These are phyloP conservation scores for Oreochromis tanganicae DNA, from an alignment of 2,113 vertebrate genomes.

Conservation along the genomic window DNA sequence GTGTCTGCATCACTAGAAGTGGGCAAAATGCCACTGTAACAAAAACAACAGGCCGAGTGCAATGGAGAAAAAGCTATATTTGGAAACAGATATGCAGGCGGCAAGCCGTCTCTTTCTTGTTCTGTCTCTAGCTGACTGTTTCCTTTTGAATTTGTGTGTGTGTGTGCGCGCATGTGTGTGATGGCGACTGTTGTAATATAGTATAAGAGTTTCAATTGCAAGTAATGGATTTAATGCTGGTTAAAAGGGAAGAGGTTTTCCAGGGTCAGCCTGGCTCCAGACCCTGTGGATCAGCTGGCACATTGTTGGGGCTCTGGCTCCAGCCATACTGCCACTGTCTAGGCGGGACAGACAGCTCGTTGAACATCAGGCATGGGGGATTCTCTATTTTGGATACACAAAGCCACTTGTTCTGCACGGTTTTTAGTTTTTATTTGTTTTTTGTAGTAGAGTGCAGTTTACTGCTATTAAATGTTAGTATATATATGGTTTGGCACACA, in stretches of 20 bases:
- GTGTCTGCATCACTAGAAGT: background rate
- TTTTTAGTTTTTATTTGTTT: background rate
- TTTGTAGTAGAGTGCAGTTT: background rate
- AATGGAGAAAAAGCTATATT: slow-evolving; percentile 39
- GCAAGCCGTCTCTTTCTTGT: slow-evolving; percentile 13
- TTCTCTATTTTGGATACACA: slow-evolving; percentile 22
- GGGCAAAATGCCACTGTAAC: slow-evolving; percentile 15
- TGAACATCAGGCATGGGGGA: background rate
- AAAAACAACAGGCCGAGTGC: slow-evolving; percentile 32
- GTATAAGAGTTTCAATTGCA: slow-evolving; percentile 52
- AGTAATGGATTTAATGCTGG: slow-evolving; percentile 53
- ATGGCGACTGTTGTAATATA: slow-evolving; percentile 50
- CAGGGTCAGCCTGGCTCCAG: slow-evolving; percentile 44
- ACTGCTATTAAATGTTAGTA: background rate
- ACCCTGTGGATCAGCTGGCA: slow-evolving; percentile 61
- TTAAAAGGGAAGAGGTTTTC: slow-evolving; percentile 39
- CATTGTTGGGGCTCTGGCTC: slow-evolving; percentile 48
- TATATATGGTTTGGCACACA: background rate
- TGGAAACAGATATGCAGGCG: slow-evolving; percentile 42
- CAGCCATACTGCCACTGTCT: slow-evolving; percentile 63
- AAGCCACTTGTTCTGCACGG: background rate
- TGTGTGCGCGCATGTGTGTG: background rate
- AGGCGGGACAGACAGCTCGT: slow-evolving; percentile 58
- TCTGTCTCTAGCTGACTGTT: background rate
- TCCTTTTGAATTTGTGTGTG: background rate